Conservation (phyloP, 2,113 vertebrate genomes). For the Rana temporaria region DNA sequence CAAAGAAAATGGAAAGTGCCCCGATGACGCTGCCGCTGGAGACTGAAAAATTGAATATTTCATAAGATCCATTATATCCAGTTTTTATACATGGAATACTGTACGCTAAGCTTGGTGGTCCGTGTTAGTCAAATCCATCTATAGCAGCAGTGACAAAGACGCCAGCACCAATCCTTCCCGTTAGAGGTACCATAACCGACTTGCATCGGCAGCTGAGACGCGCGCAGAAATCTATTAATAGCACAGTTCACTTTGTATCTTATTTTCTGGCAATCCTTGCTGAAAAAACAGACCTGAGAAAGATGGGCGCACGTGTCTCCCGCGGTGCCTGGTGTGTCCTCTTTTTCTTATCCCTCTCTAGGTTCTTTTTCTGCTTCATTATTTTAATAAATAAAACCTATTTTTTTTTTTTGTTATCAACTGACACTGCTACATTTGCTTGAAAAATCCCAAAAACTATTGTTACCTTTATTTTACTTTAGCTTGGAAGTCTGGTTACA, state of each 20-base stretch:
- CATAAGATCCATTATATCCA: slow-evolving; percentile 26
- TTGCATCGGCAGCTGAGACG: slow-evolving; percentile 8
- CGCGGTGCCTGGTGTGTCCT: not conserved
- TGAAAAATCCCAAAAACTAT: no score
- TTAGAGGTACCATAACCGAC: slow-evolving; percentile 5
- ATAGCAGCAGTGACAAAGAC: not conserved
- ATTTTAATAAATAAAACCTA: no score
- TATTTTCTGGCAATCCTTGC: slow-evolving; percentile 11
- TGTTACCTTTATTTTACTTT: no score
- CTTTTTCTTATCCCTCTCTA: not conserved
- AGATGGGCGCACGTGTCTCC: not conserved
- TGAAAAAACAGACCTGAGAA: slow-evolving; percentile 1
- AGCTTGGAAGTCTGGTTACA: no score
- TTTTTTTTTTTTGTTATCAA: no score
- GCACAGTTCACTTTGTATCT: not conserved
- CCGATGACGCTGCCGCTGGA: not conserved
- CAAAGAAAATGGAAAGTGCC: slow-evolving; percentile 1
- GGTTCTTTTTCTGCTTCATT: no score
- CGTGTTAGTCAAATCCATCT: not conserved
- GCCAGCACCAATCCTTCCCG: not conserved
- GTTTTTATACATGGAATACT: not conserved
- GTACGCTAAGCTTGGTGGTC: not conserved
- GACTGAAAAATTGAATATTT: slow-evolving; percentile 26
- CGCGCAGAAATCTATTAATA: slow-evolving; percentile 35
- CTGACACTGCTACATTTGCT: no score